Base-by-base conservation (phyloP, 2,888 invertebrate species). In the Platerodrilus igneus region DNA sequence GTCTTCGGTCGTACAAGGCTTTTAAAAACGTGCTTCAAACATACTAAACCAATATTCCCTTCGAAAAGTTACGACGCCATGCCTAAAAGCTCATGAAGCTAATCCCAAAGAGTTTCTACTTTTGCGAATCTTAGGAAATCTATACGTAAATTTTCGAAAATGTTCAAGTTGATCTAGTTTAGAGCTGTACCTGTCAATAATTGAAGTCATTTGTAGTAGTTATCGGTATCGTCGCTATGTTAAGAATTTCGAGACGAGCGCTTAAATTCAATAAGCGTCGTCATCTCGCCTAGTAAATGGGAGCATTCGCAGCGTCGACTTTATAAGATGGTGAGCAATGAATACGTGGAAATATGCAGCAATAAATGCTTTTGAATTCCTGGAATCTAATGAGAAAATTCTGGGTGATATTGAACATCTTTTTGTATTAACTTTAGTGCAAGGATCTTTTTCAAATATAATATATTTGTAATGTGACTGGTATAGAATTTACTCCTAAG, bases 251-350 rank as follows among this genome's bases (percentile, higher is more conserved):
- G 50, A 56, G 57, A 51, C 32, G 48, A 48, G 54, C 59, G 52
- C 50, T 53, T 53, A 58, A 57, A 59, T 60, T 55, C 61, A 61
- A 62, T 62, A 62, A 60, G 58, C 52, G 56, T 53, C 57, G 54
- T 56, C 57, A 52, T 52, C 47, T 45, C 51, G n/a, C n/a, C 49
- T 45, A 44, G 45, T 41, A 51, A 54, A 45, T 30, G 44, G 45
- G 50, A 52, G 46, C 46, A 46, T 45, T 44, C 47, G 43, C 45
- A 50, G 52, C 46, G 53, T 39, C 43, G 41, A 33, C 46, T 30
- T 37, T 40, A 31, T 43, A 35, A 40, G 37, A 45, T 32, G 23
- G 30, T n/a, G 26, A 45, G 35, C 45, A 41, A 47, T 49, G 55
- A 57, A 50, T 53, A 58, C 58, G 58, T 52, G 53, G 52, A 58